Evolutionary conservation across 35 echinoderm and acorn worm genomes (phyloP).

Genomic region (Heliocidaris tuberculata): DNA sequence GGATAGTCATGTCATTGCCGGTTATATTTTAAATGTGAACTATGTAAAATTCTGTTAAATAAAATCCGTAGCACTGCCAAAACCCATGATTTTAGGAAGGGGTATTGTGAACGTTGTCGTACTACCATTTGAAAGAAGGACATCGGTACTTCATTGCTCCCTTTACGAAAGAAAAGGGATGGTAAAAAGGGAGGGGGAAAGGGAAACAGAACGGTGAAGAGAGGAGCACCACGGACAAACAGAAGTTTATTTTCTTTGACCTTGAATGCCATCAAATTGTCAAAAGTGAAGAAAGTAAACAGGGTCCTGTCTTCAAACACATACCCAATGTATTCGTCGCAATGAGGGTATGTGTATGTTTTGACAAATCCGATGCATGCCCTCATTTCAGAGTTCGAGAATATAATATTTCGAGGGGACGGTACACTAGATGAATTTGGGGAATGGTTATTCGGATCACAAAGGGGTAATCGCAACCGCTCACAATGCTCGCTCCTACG

Average conservation of each 20-base stretch:
- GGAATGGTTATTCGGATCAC: slow-evolving; percentile 60
- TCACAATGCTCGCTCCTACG: slow-evolving; percentile 80
- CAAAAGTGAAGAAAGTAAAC: background rate
- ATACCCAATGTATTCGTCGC: slow-evolving; percentile 68
- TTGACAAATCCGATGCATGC: background rate
- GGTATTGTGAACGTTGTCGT: slow-evolving; percentile 46
- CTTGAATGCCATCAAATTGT: slow-evolving; percentile 68
- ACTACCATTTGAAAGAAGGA: background rate
- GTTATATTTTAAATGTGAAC: no score
- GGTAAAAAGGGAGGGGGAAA: background rate
- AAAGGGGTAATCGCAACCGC: slow-evolving; percentile 49
- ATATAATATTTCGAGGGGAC: slow-evolving; percentile 60
- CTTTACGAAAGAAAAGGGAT: background rate
- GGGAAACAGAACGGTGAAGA: background rate
- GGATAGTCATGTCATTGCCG: no score
- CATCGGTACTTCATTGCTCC: slow-evolving; percentile 54
- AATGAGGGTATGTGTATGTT: slow-evolving; percentile 58
- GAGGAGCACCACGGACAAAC: background rate
- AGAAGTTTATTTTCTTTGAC: slow-evolving; percentile 76
- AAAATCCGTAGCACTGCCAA: background rate
- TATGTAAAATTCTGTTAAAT: no score
- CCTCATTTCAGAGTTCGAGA: slow-evolving; percentile 45
- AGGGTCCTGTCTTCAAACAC: slow-evolving; percentile 35
- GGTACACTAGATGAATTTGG: slow-evolving; percentile 49
- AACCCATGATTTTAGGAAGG: slow-evolving; percentile 27